Conservation (phyloP, 2,797 vertebrate genomes). For the Parauchenoglanis ngamensis region DNA sequence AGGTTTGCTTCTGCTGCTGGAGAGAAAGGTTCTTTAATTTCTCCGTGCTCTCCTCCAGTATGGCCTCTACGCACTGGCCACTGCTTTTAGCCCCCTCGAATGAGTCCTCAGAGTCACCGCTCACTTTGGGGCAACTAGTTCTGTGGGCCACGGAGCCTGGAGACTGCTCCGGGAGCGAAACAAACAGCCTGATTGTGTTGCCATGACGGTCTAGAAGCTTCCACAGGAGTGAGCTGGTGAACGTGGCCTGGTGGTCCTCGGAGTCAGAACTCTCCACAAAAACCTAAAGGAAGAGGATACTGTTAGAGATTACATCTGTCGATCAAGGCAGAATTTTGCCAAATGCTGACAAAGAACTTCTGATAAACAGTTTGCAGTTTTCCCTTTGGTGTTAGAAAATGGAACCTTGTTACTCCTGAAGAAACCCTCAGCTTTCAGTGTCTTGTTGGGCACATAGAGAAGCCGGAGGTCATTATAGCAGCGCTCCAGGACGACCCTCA, state of each 20-base stretch:
- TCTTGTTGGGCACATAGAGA: slow-evolving; percentile 91
- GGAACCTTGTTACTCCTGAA: slow-evolving; percentile 98
- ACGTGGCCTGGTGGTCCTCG: slow-evolving; percentile 83
- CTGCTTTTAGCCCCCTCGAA: slow-evolving; percentile 82
- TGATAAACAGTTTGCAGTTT: not conserved
- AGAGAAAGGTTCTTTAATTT: slow-evolving; percentile 94
- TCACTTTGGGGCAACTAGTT: slow-evolving; percentile 82
- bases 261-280: slow-evolving; percentile 96
- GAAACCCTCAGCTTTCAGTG: slow-evolving; percentile 96
- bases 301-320: not conserved
- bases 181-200: slow-evolving; percentile 93
- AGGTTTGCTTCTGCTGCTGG: slow-evolving; percentile 81
- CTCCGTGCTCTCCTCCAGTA: slow-evolving; percentile 97
- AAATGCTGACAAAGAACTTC: not conserved
- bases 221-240: slow-evolving; percentile 94
- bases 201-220: slow-evolving; percentile 95
- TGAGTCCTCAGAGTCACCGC: slow-evolving; percentile 76
- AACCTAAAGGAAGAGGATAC: slow-evolving; percentile 74
- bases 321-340: not conserved
- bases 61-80: slow-evolving; percentile 92
- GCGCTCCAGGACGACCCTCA: slow-evolving; percentile 95
- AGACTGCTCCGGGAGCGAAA: slow-evolving; percentile 91
- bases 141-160: slow-evolving; percentile 83
- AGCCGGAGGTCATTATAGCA: slow-evolving; percentile 97
- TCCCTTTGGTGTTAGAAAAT: not conserved